Percentiles rank a stretch among this genome's conserved stretches.
Evolutionary conservation across 2,113 vertebrate genomes (phyloP).

Genomic region (Perca fluviatilis): DNA sequence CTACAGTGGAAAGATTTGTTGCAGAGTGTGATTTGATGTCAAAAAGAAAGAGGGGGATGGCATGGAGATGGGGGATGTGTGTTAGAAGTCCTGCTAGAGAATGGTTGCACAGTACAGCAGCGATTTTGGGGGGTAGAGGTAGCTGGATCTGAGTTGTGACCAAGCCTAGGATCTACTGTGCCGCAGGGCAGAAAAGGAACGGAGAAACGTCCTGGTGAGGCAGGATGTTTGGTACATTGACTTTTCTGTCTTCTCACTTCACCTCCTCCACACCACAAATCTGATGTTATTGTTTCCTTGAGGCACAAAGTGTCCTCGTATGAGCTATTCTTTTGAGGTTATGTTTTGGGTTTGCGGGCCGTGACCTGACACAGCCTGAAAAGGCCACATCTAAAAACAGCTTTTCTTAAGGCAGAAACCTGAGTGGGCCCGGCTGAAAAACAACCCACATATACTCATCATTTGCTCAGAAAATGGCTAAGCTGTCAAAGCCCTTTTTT

Average conservation of each 20-base stretch:
- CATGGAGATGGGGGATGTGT: neutral
- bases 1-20: conserved; percentile 56
- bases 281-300: conserved; percentile 52
- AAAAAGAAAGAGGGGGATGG: conserved; percentile 31
- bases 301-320: conserved; percentile 44
- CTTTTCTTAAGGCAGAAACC: conserved; percentile 20
- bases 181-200: conserved; percentile 31
- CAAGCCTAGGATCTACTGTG: conserved; percentile 38
- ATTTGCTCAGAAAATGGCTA: conserved; percentile 30
- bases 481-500: conserved; percentile 28
- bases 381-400: conserved; percentile 56
- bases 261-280: conserved; percentile 48
- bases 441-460: conserved; percentile 1
- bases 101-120: conserved; percentile 21
- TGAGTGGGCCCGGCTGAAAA: conserved; percentile 4
- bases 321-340: conserved; percentile 44
- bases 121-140: conserved; percentile 4
- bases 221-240: conserved; percentile 27
- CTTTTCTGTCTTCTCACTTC: conserved; percentile 59
- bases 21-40: conserved; percentile 57
- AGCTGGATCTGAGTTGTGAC: conserved; percentile 46
- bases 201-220: conserved; percentile 40
- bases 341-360: conserved; percentile 53
- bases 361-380: conserved; percentile 36
- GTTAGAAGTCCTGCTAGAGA: conserved; percentile 35